Evolutionary conservation across 1,140 invertebrate genomes (phyloP).

Genomic region (Cryptotermes secundus): DNA sequence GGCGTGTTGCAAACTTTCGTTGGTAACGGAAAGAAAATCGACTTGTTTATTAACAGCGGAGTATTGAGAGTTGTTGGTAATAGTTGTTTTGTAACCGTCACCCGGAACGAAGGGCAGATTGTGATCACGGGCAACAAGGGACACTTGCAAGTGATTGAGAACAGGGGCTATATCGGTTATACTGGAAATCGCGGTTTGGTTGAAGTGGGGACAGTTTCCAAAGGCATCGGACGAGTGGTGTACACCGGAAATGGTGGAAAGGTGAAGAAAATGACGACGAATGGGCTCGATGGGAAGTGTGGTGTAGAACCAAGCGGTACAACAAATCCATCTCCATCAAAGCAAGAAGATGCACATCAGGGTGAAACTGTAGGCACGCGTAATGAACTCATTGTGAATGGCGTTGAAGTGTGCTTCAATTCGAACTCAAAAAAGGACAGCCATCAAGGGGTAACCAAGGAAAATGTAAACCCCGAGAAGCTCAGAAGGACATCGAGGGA

Average conservation of each 20-base stretch:
- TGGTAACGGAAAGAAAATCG: background rate
- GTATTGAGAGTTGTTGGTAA: background rate
- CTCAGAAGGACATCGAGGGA: background rate
- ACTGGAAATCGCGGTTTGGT: background rate
- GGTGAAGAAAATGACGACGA: background rate
- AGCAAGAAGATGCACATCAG: background rate
- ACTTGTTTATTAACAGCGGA: background rate
- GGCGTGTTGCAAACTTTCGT: background rate
- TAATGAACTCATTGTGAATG: background rate
- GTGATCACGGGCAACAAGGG: slow-evolving; percentile 9
- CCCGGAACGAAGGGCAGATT: slow-evolving; percentile 4
- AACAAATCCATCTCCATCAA: too few relatives aligned
- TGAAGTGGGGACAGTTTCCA: background rate
- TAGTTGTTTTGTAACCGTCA: background rate
- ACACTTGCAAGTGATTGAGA: background rate
- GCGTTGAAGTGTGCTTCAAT: background rate
- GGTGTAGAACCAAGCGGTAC: too few relatives aligned
- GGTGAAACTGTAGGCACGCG: background rate
- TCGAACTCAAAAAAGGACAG: too few relatives aligned
- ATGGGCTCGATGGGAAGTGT: background rate
- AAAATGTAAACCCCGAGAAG: background rate
- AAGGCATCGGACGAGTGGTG: background rate
- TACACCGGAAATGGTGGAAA: background rate
- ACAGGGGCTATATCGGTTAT: background rate
- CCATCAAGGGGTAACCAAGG: too few relatives aligned